Conservation (phyloP, 1,140 invertebrate genomes). For the Schlechtendalia chinensis region DNA sequence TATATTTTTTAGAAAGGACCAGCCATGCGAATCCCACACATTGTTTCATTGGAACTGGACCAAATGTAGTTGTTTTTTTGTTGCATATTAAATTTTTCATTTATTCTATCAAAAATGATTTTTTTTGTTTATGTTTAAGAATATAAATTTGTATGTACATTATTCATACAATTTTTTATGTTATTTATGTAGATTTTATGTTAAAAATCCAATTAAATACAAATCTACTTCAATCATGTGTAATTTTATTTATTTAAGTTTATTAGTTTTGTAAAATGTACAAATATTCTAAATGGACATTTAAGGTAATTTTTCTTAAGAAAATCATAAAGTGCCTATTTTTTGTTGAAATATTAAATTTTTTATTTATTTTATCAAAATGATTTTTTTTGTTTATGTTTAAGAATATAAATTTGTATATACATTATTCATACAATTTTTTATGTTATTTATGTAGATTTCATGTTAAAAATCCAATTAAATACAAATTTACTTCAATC, state of each 20-base stretch:
- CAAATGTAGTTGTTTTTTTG: background rate
- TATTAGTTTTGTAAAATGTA: no score
- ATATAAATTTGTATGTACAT: background rate
- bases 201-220: background rate
- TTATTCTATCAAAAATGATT: background rate
- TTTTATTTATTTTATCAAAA: background rate
- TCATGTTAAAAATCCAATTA: background rate
- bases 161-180: background rate
- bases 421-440: background rate
- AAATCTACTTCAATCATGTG: background rate
- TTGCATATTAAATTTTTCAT: background rate
- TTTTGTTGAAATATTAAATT: background rate
- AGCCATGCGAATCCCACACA: background rate
- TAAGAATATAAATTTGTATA: background rate
- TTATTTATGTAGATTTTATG: background rate
- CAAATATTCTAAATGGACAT: no score
- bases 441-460: background rate
- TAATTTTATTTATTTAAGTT: no score
- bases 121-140: background rate
- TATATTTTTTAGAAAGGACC: constrained; percentile 18
- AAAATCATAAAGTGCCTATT: no score
- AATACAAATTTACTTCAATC: background rate
- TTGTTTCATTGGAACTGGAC: background rate
- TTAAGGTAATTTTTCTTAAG: no score
- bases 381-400: background rate